A percentile compares a stretch with the other conserved stretches of the same genome.
These are phyloP conservation scores for Morus bassanus DNA, from an alignment of 2,797 vertebrate species.

Conservation along the genomic window DNA sequence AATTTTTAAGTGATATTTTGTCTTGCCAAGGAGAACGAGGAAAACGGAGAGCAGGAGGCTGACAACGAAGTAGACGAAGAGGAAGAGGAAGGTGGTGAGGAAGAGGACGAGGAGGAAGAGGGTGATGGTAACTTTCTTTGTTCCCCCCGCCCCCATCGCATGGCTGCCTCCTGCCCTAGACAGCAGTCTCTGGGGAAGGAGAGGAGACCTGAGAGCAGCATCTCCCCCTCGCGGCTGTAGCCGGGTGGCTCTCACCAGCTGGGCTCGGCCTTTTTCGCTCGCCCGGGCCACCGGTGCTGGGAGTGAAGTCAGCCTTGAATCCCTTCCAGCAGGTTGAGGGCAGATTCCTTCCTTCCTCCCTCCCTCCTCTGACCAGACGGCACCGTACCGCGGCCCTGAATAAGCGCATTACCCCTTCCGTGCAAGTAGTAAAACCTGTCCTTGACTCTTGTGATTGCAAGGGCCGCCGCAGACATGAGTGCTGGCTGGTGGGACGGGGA, in stretches of 20 bases:
- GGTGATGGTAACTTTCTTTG: slow-evolving; percentile 81
- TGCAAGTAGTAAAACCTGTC: slow-evolving; percentile 9
- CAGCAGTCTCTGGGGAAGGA: rapidly evolving
- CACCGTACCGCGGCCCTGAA: neutral
- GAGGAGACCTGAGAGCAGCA: neutral
- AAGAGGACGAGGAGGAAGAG: slow-evolving; percentile 86
- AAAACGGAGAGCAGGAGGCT: slow-evolving; percentile 92
- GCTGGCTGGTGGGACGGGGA: rapidly evolving
- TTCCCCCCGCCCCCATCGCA: rapidly evolving
- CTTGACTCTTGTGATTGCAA: neutral
- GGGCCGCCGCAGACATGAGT: rapidly evolving
- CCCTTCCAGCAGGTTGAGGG: slow-evolving; percentile 37
- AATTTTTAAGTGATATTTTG: slow-evolving; percentile 66
- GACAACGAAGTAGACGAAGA: slow-evolving; percentile 94
- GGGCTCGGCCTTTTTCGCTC: rapidly evolving
- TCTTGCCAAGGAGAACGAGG: slow-evolving; percentile 87
- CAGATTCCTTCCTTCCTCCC: slow-evolving; percentile 29
- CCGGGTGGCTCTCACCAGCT: rapidly evolving
- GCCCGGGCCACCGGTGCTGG: rapidly evolving
- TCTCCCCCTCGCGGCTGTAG: neutral
- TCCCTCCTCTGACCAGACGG: neutral
- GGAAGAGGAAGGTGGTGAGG: slow-evolving; percentile 88
- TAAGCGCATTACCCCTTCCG: slow-evolving; percentile 27
- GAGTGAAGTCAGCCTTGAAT: slow-evolving; percentile 50
- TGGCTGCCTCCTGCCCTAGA: rapidly evolving